phyloP scores from a whole-genome alignment of 2,113 vertebrate species.

The Jaculus jaculus region DNA sequence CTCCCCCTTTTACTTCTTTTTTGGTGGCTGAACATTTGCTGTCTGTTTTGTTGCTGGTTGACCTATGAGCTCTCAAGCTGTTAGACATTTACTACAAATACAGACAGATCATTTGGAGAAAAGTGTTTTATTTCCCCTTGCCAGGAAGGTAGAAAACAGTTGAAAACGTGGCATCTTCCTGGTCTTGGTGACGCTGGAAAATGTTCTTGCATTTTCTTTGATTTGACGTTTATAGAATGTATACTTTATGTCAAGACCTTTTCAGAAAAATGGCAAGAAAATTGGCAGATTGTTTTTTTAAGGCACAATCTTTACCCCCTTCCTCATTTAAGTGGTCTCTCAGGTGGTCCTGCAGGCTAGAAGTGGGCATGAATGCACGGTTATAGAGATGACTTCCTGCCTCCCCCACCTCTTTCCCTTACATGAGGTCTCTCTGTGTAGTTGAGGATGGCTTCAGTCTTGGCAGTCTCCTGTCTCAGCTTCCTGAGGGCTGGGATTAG shows the following conservation, averaged over 20 bases:
- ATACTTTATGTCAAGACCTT: slow-evolving; percentile 19
- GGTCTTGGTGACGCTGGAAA: slow-evolving; percentile 42
- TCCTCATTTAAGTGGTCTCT: neutral
- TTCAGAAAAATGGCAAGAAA: slow-evolving; percentile 47
- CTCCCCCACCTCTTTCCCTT: neutral
- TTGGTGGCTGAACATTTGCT: neutral
- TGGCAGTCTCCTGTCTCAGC: neutral
- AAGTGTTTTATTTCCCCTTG: slow-evolving; percentile 1
- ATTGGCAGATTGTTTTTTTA: neutral
- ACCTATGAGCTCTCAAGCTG: neutral
- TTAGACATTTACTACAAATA: slow-evolving; percentile 23
- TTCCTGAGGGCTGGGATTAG: neutral
- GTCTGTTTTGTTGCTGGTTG: neutral
- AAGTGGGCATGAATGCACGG: neutral
- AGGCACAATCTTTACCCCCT: neutral
- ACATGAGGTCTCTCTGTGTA: neutral
- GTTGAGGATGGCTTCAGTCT: too few relatives aligned
- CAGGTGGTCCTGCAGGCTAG: neutral
- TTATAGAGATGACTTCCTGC: neutral
- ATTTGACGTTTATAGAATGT: neutral
- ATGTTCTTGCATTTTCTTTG: slow-evolving; percentile 9
- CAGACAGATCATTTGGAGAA: neutral
- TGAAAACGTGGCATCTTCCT: neutral
- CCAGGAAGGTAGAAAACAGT: neutral
- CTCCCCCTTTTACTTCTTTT: neutral